Conservation (phyloP, 2,888 invertebrate genomes). For the Omphaloscelis lunosa region DNA sequence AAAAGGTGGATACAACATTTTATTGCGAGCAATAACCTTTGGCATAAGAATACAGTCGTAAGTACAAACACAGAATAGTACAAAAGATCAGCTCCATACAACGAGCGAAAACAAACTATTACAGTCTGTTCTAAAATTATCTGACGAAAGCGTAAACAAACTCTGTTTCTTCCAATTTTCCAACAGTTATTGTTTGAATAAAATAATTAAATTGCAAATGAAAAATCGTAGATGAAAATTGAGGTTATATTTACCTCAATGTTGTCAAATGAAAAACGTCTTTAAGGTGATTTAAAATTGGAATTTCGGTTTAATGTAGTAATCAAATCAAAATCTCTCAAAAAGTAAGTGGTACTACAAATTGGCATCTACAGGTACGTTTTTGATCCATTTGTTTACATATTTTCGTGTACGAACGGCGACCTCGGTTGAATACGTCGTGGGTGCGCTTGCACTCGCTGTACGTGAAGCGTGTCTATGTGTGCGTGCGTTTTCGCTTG, state of each 20-base stretch:
- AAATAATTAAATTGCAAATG: too few species aligned
- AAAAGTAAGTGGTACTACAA: neutral
- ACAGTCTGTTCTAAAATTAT: neutral
- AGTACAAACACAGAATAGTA: slow-evolving; percentile 22
- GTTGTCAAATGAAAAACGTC: too few species aligned
- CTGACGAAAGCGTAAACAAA: neutral
- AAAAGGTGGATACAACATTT: slow-evolving; percentile 17
- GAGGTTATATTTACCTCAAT: too few species aligned
- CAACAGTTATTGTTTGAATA: neutral
- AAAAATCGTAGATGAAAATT: neutral
- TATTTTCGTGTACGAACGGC: too few species aligned
- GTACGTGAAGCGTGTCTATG: neutral
- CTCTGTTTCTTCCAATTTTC: neutral
- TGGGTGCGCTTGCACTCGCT: too few species aligned
- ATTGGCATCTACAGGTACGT: neutral
- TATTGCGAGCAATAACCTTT: slow-evolving; percentile 28
- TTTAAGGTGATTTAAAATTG: too few species aligned
- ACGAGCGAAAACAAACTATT: neutral
- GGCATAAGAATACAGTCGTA: slow-evolving; percentile 25
- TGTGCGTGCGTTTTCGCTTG: neutral
- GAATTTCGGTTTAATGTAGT: neutral
- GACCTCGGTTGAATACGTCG: neutral
- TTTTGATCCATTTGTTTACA: neutral
- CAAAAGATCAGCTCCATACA: neutral
- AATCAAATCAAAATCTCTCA: neutral